These are phyloP conservation scores for Melanotaenia maccullochi DNA, from an alignment of 2,797 vertebrate species.

Conservation along the genomic window DNA sequence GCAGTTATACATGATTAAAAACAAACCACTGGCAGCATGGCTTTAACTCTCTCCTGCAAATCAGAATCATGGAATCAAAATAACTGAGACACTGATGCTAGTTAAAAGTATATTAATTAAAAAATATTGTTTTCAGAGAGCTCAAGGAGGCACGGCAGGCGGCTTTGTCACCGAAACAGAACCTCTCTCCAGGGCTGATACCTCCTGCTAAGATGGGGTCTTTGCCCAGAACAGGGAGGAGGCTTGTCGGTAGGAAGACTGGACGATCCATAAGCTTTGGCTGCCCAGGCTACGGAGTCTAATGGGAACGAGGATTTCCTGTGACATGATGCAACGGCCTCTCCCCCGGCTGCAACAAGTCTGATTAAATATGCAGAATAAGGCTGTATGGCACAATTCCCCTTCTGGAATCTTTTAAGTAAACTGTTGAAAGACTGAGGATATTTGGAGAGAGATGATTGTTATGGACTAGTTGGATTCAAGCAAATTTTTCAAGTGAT, in stretches of 20 bases:
- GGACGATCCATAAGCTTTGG: conserved; percentile 89
- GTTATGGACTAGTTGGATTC: conserved; percentile 17
- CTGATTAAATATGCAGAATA: conserved; percentile 7
- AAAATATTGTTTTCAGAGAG: conserved; percentile 78
- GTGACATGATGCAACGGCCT: background rate
- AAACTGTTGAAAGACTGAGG: background rate
- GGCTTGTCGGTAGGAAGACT: conserved; percentile 85
- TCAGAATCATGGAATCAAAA: background rate
- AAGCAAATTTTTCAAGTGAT: background rate
- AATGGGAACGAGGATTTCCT: conserved; percentile 2
- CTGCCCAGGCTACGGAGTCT: conserved; percentile 69
- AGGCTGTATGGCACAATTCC: background rate
- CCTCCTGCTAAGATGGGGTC: conserved; percentile 30
- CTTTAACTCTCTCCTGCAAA: background rate
- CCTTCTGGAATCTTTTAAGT: background rate
- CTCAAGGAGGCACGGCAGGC: conserved; percentile 89
- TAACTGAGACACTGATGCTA: background rate
- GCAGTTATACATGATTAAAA: conserved; percentile 8
- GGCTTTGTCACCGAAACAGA: conserved; percentile 77
- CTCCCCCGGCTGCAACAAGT: background rate
- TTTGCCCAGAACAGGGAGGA: conserved; percentile 69
- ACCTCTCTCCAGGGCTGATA: conserved; percentile 31
- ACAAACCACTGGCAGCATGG: background rate
- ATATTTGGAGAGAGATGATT: background rate
- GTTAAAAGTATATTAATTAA: background rate